Evolutionary conservation across 2,888 invertebrate genomes (phyloP).

Genomic region (Merodon equestris): DNA sequence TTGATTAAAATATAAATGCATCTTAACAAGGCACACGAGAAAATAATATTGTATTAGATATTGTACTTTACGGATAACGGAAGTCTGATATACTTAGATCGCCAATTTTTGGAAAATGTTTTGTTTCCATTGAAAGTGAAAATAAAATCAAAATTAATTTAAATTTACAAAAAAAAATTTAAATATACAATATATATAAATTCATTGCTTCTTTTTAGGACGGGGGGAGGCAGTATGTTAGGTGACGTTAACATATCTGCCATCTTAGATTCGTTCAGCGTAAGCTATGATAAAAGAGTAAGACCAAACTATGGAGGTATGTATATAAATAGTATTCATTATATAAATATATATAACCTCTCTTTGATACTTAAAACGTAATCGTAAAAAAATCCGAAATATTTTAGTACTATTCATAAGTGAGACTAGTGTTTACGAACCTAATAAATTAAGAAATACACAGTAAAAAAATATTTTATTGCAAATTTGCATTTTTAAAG

Average conservation of each 20-base stretch:
- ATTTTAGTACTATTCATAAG: neutral
- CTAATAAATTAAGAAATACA: neutral
- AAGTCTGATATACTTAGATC: too few species aligned
- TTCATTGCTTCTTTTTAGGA: constrained; percentile 73
- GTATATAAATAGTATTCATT: constrained; percentile 73
- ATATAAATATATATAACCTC: neutral
- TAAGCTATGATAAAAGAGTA: constrained; percentile 99
- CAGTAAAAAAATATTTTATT: neutral
- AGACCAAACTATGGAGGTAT: constrained; percentile 99
- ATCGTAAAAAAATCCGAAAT: constrained; percentile 7
- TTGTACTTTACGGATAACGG: too few species aligned
- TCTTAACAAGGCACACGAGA: too few species aligned
- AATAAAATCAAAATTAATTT: too few species aligned
- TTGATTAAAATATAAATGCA: too few species aligned
- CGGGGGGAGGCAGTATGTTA: constrained; percentile 85
- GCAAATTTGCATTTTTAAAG: neutral
- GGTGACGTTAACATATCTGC: constrained; percentile 97
- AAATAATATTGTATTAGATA: too few species aligned
- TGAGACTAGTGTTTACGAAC: neutral
- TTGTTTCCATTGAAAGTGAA: too few species aligned
- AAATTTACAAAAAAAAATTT: too few species aligned
- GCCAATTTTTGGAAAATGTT: too few species aligned
- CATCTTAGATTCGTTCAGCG: constrained; percentile 96
- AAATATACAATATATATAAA: too few species aligned
- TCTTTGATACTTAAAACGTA: neutral